A percentile compares a stretch with the other conserved stretches of the same genome.
phyloP scores from a whole-genome alignment of 1,140 invertebrate genomes.

The Drosophila paulistorum region DNA sequence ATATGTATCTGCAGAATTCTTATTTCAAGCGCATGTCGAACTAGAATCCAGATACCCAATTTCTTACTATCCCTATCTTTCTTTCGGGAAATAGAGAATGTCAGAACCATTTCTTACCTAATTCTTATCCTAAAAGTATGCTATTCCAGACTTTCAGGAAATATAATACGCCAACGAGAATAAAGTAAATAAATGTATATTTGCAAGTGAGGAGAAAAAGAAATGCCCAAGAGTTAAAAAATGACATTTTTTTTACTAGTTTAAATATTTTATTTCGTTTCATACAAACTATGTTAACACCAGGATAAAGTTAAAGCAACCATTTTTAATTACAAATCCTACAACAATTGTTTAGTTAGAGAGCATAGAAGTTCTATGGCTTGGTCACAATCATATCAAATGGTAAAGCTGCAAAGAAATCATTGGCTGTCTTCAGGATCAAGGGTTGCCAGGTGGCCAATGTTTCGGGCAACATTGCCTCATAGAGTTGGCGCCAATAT shows the following conservation, averaged over 20 bases:
- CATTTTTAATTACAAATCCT: slow-evolving; percentile 16
- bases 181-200: no score
- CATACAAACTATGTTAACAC: slow-evolving; percentile 65
- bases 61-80: no score
- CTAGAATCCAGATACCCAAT: no score
- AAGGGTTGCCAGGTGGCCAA: slow-evolving; percentile 69
- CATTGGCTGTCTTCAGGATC: slow-evolving; percentile 62
- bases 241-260: background rate
- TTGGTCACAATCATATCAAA: slow-evolving; percentile 69
- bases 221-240: no score
- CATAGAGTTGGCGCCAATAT: slow-evolving; percentile 73
- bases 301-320: slow-evolving; percentile 29
- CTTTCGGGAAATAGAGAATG: background rate
- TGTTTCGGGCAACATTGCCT: slow-evolving; percentile 71
- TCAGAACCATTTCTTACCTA: background rate
- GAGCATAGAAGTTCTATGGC: slow-evolving; percentile 25
- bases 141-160: background rate
- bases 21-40: no score
- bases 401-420: slow-evolving; percentile 72
- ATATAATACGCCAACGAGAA: no score
- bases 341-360: slow-evolving; percentile 1
- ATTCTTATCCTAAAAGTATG: slow-evolving; percentile 7
- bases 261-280: slow-evolving; percentile 42
- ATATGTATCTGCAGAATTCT: no score
- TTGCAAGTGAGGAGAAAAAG: no score